Conservation (phyloP, 2,888 invertebrate species). For the Yponomeuta plumbellus region DNA sequence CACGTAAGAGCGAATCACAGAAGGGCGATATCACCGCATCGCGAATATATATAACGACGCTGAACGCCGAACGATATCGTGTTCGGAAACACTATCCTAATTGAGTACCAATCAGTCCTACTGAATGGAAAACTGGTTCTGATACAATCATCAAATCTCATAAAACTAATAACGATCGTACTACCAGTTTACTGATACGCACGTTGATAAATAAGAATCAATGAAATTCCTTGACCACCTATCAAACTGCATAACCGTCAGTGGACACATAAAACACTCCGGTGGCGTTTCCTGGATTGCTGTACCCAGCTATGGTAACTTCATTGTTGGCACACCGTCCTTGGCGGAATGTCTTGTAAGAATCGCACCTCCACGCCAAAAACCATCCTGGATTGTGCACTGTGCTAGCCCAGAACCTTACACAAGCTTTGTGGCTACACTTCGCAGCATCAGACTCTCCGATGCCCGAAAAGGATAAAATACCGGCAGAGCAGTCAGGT, state of each 20-base stretch:
- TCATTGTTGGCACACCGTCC: conserved; percentile 45
- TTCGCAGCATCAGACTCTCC: conserved; percentile 56
- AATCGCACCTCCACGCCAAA: conserved; percentile 52
- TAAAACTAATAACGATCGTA: no score
- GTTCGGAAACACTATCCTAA: no score
- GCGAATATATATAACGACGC: no score
- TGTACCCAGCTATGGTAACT: conserved; percentile 52
- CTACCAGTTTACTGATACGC: no score
- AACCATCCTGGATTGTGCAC: conserved; percentile 48
- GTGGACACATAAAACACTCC: conserved; percentile 61
- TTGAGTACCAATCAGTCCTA: no score
- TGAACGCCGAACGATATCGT: no score
- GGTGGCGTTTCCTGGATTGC: conserved; percentile 58
- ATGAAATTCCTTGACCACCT: no score
- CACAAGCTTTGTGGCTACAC: conserved; percentile 58
- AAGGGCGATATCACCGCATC: no score
- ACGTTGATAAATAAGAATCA: no score
- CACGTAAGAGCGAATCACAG: no score
- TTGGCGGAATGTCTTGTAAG: conserved; percentile 46
- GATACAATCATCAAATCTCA: no score
- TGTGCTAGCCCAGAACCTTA: conserved; percentile 53
- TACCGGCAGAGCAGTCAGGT: conserved; percentile 68
- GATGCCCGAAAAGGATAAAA: conserved; percentile 43
- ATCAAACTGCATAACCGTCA: conserved; percentile 32
- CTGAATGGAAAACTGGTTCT: no score